Evolutionary conservation across 1,140 invertebrate species (phyloP).

Genomic region (Mamestra configurata): DNA sequence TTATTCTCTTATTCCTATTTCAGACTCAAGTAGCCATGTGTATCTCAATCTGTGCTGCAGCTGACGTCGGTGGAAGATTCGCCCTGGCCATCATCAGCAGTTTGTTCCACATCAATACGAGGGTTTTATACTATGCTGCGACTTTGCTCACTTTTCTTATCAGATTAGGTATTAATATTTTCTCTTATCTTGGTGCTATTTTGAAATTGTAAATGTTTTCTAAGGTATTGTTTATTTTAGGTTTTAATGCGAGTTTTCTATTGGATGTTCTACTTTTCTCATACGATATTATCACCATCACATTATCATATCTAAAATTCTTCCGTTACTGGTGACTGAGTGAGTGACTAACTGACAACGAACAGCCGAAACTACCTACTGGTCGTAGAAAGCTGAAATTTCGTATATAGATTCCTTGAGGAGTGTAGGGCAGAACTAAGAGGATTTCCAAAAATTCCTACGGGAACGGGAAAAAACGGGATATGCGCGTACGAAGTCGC

Average conservation of each 20-base stretch:
- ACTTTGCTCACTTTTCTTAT: slow-evolving; percentile 70
- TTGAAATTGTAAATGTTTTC: neutral
- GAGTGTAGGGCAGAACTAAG: too few species aligned
- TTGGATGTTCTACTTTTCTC: too few species aligned
- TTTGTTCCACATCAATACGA: slow-evolving; percentile 80
- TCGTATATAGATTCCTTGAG: too few species aligned
- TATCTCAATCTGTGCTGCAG: slow-evolving; percentile 88
- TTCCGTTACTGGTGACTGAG: too few species aligned
- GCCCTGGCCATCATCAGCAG: slow-evolving; percentile 84
- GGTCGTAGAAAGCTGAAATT: too few species aligned
- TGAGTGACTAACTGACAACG: too few species aligned
- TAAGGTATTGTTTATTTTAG: neutral
- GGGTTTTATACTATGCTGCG: slow-evolving; percentile 72
- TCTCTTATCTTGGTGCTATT: neutral
- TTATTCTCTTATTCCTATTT: slow-evolving; percentile 52
- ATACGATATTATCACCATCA: neutral
- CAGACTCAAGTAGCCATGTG: slow-evolving; percentile 87
- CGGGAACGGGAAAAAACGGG: too few species aligned
- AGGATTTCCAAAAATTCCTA: too few species aligned
- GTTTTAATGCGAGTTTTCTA: neutral
- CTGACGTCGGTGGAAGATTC: slow-evolving; percentile 87
- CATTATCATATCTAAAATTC: too few species aligned
- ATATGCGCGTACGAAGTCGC: too few species aligned
- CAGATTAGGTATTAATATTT: slow-evolving; percentile 65
- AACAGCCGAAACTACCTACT: too few species aligned